phyloP scores from a whole-genome alignment of 2,888 invertebrate species.

The Rhogogaster chlorosoma region DNA sequence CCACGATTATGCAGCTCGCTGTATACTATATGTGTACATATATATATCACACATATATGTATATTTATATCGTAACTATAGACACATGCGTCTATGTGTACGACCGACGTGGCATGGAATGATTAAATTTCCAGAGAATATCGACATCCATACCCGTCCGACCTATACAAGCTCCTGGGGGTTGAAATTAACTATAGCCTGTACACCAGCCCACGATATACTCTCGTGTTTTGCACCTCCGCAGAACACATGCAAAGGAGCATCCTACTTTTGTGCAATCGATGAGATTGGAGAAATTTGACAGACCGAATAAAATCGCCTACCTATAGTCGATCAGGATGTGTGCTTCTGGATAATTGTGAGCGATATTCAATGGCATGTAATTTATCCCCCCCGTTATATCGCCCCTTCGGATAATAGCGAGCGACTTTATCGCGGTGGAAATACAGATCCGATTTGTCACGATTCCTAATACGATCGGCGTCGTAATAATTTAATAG shows the following conservation, averaged over 20 bases:
- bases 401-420: not conserved
- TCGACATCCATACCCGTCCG: conserved; percentile 68
- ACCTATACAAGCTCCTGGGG: conserved; percentile 58
- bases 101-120: conserved; percentile 57
- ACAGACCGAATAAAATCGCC: not conserved
- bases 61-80: conserved; percentile 11
- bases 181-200: conserved; percentile 65
- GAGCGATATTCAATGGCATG: conserved; percentile 11
- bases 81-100: not conserved
- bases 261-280: not conserved
- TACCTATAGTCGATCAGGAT: not conserved
- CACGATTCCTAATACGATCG: conserved; percentile 76
- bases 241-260: not conserved
- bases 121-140: conserved; percentile 73
- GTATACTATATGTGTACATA: not conserved
- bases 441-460: conserved; percentile 74
- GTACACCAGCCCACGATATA: not conserved
- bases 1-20: not conserved
- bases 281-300: not conserved
- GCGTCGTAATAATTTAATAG: conserved; percentile 76
- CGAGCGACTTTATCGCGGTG: conserved; percentile 44
- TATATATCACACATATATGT: not conserved
- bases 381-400: not conserved
- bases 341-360: not conserved
- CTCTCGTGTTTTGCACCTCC: not conserved